Conservation (phyloP, 2,113 vertebrate genomes). For the Sciurus niger region DNA sequence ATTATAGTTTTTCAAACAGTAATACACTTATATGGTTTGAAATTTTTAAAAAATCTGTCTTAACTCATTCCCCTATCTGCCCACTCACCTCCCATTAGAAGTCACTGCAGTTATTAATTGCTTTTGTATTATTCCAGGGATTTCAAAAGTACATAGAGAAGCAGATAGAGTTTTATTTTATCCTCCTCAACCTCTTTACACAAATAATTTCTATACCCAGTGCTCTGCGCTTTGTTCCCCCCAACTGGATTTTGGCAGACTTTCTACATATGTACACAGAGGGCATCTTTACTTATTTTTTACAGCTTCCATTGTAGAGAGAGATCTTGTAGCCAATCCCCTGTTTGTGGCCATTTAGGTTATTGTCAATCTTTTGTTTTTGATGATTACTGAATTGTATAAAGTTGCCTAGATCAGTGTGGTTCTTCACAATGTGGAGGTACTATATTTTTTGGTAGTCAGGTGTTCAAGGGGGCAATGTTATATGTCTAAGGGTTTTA, state of each 20-base stretch:
- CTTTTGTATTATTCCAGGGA: neutral
- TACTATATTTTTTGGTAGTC: neutral
- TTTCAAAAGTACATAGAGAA: neutral
- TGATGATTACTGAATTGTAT: neutral
- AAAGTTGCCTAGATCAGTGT: conserved; percentile 22
- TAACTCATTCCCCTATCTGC: neutral
- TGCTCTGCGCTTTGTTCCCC: neutral
- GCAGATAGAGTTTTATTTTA: conserved; percentile 43
- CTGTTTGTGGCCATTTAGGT: neutral
- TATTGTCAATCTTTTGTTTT: conserved; percentile 55
- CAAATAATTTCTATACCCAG: conserved; percentile 7
- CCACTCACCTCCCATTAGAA: neutral
- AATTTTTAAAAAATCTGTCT: conserved; percentile 21
- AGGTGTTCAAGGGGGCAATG: neutral
- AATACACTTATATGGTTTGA: neutral
- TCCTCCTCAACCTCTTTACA: neutral
- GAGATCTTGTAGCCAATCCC: neutral
- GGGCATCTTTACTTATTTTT: neutral
- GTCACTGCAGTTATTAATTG: neutral
- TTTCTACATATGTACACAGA: neutral
- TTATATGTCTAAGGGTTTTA: conserved; percentile 26
- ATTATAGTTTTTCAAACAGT: neutral
- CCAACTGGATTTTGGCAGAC: neutral
- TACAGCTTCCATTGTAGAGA: neutral
- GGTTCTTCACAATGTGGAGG: conserved; percentile 33